These are phyloP conservation scores for Cryptus viduatorius DNA, from an alignment of 2,888 invertebrate species.

Conservation along the genomic window DNA sequence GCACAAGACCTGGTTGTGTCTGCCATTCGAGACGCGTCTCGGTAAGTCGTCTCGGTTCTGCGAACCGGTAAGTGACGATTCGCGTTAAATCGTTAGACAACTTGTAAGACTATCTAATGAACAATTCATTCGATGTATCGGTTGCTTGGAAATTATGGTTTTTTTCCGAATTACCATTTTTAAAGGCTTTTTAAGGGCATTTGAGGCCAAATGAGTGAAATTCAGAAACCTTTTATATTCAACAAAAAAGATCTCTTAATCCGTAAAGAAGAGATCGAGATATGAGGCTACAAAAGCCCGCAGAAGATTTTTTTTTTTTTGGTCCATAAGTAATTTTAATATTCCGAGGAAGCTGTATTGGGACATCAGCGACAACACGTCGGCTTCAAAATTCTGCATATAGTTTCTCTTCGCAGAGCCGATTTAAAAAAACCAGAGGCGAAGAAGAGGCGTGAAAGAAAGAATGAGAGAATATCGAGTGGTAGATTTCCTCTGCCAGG, in stretches of 20 bases:
- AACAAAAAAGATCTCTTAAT: no score
- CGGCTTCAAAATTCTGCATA: neutral
- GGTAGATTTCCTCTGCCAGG: conserved; percentile 23
- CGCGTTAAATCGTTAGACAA: neutral
- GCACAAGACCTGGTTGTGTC: conserved; percentile 85
- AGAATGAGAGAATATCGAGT: conserved; percentile 32
- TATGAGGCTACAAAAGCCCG: no score
- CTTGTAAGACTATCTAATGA: neutral
- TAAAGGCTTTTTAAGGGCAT: no score
- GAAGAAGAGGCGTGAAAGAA: conserved; percentile 31
- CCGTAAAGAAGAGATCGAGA: no score
- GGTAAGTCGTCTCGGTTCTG: conserved; percentile 82
- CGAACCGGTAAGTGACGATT: conserved; percentile 8
- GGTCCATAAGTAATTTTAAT: neutral
- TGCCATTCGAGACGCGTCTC: conserved; percentile 88
- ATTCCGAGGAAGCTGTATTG: neutral
- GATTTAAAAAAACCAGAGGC: neutral
- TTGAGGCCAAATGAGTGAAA: no score
- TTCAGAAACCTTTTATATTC: no score
- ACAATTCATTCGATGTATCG: neutral
- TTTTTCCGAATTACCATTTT: neutral
- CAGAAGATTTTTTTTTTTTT: neutral
- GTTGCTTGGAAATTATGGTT: neutral
- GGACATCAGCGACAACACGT: neutral
- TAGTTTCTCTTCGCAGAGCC: neutral